A percentile compares a stretch with the other conserved stretches of the same genome.
Evolutionary conservation across 2,888 invertebrate species (phyloP).

Genomic region (Drosophila differens): DNA sequence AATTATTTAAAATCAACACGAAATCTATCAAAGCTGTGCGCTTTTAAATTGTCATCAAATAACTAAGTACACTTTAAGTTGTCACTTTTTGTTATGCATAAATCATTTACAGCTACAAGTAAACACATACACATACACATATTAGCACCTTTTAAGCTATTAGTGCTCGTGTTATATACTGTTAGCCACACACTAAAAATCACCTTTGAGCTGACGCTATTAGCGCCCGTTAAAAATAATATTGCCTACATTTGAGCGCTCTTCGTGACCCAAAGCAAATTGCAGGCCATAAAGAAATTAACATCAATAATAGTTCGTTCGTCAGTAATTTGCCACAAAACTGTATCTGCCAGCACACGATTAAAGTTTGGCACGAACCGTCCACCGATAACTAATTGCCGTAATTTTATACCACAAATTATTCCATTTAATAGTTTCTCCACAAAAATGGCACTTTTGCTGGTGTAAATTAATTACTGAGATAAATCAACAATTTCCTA

Average conservation of each 20-base stretch:
- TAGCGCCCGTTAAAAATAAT: constrained; percentile 17
- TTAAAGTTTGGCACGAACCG: constrained; percentile 3
- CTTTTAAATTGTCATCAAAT: neutral
- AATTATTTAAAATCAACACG: no score
- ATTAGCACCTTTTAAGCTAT: neutral
- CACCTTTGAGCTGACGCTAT: neutral
- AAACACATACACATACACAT: neutral
- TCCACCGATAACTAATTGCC: constrained; percentile 38
- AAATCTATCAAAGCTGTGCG: neutral
- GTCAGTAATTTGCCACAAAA: constrained; percentile 34
- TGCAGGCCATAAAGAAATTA: constrained; percentile 24
- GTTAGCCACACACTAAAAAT: neutral
- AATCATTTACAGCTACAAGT: neutral
- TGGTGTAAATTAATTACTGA: neutral
- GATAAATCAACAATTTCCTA: neutral
- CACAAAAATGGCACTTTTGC: neutral
- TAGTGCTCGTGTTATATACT: neutral
- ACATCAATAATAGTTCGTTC: constrained; percentile 41
- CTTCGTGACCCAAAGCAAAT: constrained; percentile 17
- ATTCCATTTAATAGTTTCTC: constrained; percentile 31
- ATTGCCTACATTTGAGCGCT: constrained; percentile 38
- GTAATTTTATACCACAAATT: constrained; percentile 34
- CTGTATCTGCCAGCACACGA: neutral
- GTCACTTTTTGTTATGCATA: neutral
- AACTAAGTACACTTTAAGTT: neutral